Conservation (phyloP, 1,140 invertebrate genomes). For the Drosophila lowei region DNA sequence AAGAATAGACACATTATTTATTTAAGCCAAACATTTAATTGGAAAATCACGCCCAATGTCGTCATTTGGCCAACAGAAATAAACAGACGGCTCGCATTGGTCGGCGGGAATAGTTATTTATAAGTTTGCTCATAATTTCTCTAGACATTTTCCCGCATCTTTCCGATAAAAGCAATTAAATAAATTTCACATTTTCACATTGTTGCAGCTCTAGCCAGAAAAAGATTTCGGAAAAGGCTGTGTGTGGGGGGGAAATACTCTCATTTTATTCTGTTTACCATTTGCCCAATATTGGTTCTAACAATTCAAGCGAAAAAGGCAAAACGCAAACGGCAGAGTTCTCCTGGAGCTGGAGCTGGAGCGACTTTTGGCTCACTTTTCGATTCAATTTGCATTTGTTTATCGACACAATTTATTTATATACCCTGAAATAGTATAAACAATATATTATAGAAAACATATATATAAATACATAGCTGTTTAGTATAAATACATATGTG, state of each 20-base stretch:
- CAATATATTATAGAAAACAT: too few relatives aligned
- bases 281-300: constrained; percentile 8
- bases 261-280: constrained; percentile 24
- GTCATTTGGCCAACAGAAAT: constrained; percentile 72
- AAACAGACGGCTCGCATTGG: constrained; percentile 44
- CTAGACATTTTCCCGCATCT: constrained; percentile 41
- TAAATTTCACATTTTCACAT: constrained; percentile 36
- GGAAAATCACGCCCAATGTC: constrained; percentile 76
- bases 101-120: constrained; percentile 52
- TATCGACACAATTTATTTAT: constrained; percentile 35
- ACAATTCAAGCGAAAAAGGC: constrained; percentile 5
- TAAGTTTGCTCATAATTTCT: constrained; percentile 50
- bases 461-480: too few relatives aligned
- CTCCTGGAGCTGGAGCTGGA: constrained; percentile 1
- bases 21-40: constrained; percentile 74
- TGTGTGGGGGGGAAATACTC: not conserved
- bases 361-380: constrained; percentile 17
- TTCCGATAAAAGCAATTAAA: constrained; percentile 59
- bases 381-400: constrained; percentile 45
- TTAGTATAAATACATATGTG: too few relatives aligned
- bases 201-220: constrained; percentile 2
- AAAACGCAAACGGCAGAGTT: constrained; percentile 25
- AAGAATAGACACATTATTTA: constrained; percentile 67
- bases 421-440: not conserved
- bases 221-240: not conserved